Percentiles rank a stretch among this genome's conserved stretches.
These are phyloP conservation scores for Coenobita brevimanus DNA, from an alignment of 1,140 invertebrate genomes.

Conservation along the genomic window DNA sequence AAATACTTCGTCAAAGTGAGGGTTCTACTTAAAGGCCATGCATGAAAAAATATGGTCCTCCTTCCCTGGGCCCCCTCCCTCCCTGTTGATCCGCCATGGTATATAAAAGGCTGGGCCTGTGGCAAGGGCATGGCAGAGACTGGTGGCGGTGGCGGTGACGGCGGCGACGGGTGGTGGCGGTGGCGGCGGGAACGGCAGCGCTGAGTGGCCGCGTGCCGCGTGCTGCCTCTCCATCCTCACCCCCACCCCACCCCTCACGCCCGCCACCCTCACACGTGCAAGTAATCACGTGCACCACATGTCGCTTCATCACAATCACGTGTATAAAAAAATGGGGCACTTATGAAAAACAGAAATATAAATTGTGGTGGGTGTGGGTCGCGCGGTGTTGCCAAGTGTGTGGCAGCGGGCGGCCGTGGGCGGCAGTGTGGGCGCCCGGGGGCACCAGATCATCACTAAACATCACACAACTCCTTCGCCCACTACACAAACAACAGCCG, in stretches of 20 bases:
- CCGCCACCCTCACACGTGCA: constrained; percentile 40
- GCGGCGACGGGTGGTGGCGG: background rate
- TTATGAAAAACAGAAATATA: background rate
- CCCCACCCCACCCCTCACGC: background rate
- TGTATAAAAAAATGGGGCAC: background rate
- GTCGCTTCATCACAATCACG: background rate
- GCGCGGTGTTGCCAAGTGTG: constrained; percentile 55
- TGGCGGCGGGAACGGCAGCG: background rate
- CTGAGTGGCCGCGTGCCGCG: constrained; percentile 58
- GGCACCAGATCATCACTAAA: background rate
- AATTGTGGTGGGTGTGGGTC: background rate
- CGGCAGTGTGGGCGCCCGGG: constrained; percentile 2
- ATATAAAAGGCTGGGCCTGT: too few relatives aligned
- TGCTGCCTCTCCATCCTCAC: background rate
- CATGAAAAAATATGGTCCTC: too few relatives aligned
- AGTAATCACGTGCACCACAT: constrained; percentile 39
- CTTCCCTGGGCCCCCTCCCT: too few relatives aligned
- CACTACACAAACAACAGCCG: constrained; percentile 12
- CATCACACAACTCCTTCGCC: background rate
- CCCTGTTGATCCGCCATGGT: too few relatives aligned
- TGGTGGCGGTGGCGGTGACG: too few relatives aligned
- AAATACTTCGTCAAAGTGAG: too few relatives aligned
- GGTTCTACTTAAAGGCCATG: too few relatives aligned
- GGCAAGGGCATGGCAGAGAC: too few relatives aligned
- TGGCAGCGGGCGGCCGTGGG: background rate